Evolutionary conservation across 1,140 invertebrate species (phyloP), one percentile per base, ranked within the genome.

Genomic region (Zaprionus vittiger): DNA sequence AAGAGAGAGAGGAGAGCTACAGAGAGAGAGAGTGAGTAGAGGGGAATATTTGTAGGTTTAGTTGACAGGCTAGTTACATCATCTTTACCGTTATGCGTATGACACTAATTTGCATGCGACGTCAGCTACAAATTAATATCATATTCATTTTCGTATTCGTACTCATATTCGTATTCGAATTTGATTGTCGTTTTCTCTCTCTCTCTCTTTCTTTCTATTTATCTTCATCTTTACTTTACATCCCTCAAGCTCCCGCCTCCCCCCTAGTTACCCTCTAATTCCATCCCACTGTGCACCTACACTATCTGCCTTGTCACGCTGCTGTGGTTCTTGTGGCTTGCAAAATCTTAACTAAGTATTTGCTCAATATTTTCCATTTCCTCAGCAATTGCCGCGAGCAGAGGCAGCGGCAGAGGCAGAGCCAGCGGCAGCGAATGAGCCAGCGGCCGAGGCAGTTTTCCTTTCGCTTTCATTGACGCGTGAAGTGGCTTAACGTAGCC

Each of bases 381-480:
- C 85, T 89, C 85, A 90, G 79, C 79, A 68, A 66, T 67, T 63
- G 62, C 61, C 73, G 65, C 61, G 5, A 47, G 41, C 41, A n/a
- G n/a, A 47, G 41, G 64, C 38, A 57, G 67, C 65, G 62, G 72
- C 81, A 65, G 17, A 12, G 37, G 12, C 15, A 28, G 15, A 3
- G 24, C 11, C 44, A 49, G 41, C 47, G 49, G 15, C 44, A 60
- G 41, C 62, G 49, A 22, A 41, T 24, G 12, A 44, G 26, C 3
- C 57, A 38, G 22, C 44, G 56, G 49, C 56, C 41, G 41, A 47
- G 14, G 65, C 59, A 76, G 89, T 91, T 91, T 91, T 80, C 89
- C 89, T 91, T 91, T 91, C 89, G 89, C 89, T 91, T 91, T 91
- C 89, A 91, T 91, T 91, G 89, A 91, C 89, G 89, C 89, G 89